These are phyloP conservation scores for Pocillopora verrucosa DNA, from an alignment of 64 coral and sea anemone species.

Conservation along the genomic window DNA sequence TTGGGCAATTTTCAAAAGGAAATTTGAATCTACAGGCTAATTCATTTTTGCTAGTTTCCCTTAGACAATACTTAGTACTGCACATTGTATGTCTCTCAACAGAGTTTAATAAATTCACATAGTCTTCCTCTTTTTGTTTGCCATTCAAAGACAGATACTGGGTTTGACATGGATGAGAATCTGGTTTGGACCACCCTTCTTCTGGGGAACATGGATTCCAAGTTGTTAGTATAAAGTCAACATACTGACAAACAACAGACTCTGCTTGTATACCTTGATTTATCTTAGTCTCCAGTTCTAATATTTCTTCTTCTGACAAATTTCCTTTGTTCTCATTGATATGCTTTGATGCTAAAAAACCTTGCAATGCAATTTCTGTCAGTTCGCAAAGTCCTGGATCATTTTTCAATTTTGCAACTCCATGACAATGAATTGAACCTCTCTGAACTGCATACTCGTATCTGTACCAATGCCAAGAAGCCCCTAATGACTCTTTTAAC, in stretches of 20 bases:
- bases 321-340: too few species aligned
- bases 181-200: conserved; percentile 33
- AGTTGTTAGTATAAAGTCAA: conserved; percentile 6
- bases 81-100: conserved; percentile 31
- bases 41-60: not conserved
- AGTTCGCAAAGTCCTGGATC: too few species aligned
- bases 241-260: conserved; percentile 28
- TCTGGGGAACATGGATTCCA: conserved; percentile 42
- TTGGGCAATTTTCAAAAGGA: not conserved
- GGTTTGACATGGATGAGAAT: conserved; percentile 38
- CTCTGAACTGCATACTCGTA: too few species aligned
- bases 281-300: not conserved
- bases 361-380: too few species aligned
- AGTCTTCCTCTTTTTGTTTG: conserved; percentile 13
- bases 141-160: not conserved
- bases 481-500: too few species aligned
- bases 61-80: conserved; percentile 25
- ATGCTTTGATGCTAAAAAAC: too few species aligned
- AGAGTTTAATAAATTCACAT: conserved; percentile 26
- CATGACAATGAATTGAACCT: too few species aligned
- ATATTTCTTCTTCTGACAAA: too few species aligned
- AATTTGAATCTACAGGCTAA: not conserved
- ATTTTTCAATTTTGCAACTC: too few species aligned
- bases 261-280: conserved; percentile 13
- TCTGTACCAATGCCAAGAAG: too few species aligned